phyloP scores from a whole-genome alignment of 2,113 vertebrate genomes.

The Cnemophilus loriae region DNA sequence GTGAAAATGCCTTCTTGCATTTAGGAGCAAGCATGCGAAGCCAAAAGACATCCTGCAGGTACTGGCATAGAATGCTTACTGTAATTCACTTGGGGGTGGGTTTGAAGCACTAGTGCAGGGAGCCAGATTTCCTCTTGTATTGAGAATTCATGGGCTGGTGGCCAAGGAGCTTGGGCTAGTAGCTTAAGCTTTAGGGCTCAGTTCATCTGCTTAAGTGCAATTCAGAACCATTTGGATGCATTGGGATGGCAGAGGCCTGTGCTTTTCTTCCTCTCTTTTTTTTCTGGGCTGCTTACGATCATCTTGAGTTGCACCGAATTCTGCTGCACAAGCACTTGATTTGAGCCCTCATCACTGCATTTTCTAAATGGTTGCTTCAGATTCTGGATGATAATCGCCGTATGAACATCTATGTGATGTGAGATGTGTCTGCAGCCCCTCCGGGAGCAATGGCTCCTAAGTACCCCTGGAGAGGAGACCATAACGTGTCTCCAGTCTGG shows the following conservation, averaged over 20 bases:
- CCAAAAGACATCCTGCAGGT: constrained; percentile 53
- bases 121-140: background rate
- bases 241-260: rapidly evolving
- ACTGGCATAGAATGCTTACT: background rate
- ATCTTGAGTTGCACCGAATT: background rate
- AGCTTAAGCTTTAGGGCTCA: background rate
- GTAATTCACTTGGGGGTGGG: background rate
- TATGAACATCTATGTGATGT: background rate
- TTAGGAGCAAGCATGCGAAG: background rate
- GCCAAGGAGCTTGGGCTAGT: background rate
- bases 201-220: background rate
- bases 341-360: background rate
- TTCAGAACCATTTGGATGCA: background rate
- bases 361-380: background rate
- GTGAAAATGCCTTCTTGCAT: constrained; percentile 10
- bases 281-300: background rate
- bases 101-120: background rate
- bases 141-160: background rate
- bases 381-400: background rate
- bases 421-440: background rate
- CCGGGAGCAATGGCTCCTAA: background rate
- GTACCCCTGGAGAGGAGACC: background rate
- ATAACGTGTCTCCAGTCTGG: rapidly evolving
- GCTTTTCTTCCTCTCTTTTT: background rate
- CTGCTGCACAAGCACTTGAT: background rate